Evolutionary conservation across 1,140 invertebrate genomes (phyloP), one percentile per base, ranked within the genome.

Genomic region (Brachionus calyciflorus): DNA sequence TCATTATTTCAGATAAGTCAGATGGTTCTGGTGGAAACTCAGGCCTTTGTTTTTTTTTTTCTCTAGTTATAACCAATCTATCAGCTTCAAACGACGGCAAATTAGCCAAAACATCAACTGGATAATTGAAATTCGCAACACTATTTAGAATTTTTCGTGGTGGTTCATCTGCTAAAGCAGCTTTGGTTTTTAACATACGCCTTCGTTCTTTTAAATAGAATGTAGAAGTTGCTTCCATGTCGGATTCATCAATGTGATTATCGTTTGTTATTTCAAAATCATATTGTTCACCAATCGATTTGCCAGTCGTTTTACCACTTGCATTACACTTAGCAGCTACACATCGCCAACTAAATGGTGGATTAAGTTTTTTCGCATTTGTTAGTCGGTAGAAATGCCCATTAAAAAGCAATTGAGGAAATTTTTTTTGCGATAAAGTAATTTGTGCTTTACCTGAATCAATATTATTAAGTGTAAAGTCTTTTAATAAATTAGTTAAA

Each of bases 1-100:
- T 28, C 1, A 30, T 19, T 14, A 57, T 57, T 30, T 10, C 12
- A 26, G 1, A 9, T 30, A 28, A 26, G 14, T 14, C 19, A 14
- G 2, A 14, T 30, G 2, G 53, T 33, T 57, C 26, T 2, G 53
- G 26, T 17, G 53, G 53, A 30, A 57, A 30, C 28, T 57, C 28
- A 7, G 53, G 53, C 17, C 26, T 37, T 17, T n/a, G 40, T 63
- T 63, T 63, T 41, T 63, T 63, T 21, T 63, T 63, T 12, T 40
- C 57, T 63, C 57, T 63, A 37, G 9, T 40, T 40, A 63, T 63
- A 17, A 63, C 57, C 12, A 63, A 63, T n/a, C 57, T 28, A 63
- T 63, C 57, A 37, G 57, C 57, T 63, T 37, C 57, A 63, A 40
- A 63, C 26, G 57, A 63, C n/a, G 57, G 57, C n/a, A 63, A 30